phyloP scores from a whole-genome alignment of 2,113 vertebrate genomes.

The Corythornis madagascariensis region DNA sequence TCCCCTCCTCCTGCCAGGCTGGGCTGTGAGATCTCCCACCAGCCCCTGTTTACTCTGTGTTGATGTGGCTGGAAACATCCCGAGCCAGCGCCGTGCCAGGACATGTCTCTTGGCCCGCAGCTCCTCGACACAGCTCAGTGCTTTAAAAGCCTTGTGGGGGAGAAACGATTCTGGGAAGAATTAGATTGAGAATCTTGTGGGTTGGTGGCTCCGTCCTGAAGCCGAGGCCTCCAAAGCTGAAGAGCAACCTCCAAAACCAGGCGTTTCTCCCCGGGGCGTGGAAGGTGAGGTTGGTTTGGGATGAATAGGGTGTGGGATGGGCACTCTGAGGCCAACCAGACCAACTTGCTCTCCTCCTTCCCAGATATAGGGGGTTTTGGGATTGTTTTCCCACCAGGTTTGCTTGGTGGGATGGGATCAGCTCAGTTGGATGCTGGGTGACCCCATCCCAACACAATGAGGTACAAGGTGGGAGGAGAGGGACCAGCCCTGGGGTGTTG shows the following conservation, averaged over 20 bases:
- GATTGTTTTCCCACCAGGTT: neutral
- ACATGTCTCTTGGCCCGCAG: neutral
- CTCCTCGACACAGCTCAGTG: neutral
- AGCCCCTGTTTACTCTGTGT: neutral
- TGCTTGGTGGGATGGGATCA: neutral
- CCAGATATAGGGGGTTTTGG: too few species aligned
- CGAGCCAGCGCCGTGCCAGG: neutral
- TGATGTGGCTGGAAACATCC: neutral
- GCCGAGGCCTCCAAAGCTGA: neutral
- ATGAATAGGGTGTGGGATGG: neutral
- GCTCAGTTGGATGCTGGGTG: too few species aligned
- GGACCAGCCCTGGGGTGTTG: too few species aligned
- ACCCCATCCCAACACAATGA: fast-evolving
- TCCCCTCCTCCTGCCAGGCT: neutral
- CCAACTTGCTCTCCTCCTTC: neutral
- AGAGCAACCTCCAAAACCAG: neutral
- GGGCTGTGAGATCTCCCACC: neutral
- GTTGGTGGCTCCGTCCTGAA: neutral
- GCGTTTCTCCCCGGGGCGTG: too few species aligned
- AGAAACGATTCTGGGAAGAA: neutral
- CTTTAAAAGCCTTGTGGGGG: neutral
- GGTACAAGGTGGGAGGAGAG: fast-evolving
- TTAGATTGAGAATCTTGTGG: neutral
- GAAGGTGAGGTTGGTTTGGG: neutral
- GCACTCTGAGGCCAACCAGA: neutral